Percentiles rank a stretch among this genome's conserved stretches.
phyloP scores from a whole-genome alignment of 2,113 vertebrate species.

The Barnardius zonarius region DNA sequence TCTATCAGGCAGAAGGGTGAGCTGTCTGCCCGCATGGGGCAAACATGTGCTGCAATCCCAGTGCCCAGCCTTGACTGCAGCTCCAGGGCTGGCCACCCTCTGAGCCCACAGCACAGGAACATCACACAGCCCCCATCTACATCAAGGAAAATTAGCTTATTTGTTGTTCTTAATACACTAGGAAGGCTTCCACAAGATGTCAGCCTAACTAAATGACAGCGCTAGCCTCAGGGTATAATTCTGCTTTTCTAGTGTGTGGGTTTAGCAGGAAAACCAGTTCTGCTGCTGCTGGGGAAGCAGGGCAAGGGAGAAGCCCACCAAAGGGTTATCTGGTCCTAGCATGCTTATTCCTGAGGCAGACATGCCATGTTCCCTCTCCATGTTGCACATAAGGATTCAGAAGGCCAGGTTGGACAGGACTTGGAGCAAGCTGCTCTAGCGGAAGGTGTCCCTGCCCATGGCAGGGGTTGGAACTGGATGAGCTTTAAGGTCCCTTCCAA shows the following conservation, averaged over 20 bases:
- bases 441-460: neutral
- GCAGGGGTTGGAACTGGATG: neutral
- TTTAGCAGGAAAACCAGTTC: neutral
- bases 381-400: accelerated
- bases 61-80: neutral
- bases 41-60: accelerated
- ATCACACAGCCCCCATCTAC: neutral
- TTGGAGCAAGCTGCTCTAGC: neutral
- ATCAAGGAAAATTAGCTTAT: conserved; percentile 6
- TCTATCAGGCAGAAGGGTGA: neutral
- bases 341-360: neutral
- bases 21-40: neutral
- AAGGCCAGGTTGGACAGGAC: neutral
- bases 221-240: conserved; percentile 19
- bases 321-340: neutral
- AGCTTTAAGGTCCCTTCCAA: neutral
- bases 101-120: neutral
- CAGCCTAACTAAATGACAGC: conserved; percentile 65
- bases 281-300: neutral
- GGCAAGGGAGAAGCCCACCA: neutral
- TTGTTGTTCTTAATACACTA: conserved; percentile 11
- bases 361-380: neutral
- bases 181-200: conserved; percentile 70
- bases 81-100: neutral
- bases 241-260: accelerated